Conservation (phyloP, 2,113 vertebrate genomes). For the Sinosuthora webbiana region DNA sequence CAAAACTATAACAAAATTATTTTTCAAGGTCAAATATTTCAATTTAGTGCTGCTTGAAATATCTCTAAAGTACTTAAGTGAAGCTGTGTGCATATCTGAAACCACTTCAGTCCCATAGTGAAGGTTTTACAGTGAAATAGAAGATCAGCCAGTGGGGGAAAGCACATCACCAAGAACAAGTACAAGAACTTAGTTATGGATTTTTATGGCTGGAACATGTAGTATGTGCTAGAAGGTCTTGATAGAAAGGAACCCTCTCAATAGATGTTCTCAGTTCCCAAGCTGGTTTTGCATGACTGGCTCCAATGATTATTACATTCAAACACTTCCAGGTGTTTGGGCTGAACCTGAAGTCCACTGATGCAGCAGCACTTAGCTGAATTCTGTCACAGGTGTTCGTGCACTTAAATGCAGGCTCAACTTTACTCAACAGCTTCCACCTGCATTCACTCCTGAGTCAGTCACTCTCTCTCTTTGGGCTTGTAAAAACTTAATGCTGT, state of each 20-base stretch:
- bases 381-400: not conserved
- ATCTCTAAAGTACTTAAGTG: not conserved
- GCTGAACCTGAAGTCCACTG: not conserved
- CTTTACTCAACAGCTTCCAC: not conserved
- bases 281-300: not conserved
- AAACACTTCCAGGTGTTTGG: not conserved
- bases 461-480: not conserved
- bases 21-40: not conserved
- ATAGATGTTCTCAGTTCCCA: not conserved
- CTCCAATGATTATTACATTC: not conserved
- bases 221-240: not conserved
- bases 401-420: not conserved
- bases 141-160: not conserved
- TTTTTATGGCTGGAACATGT: not conserved
- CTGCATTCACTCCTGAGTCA: not conserved
- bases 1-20: not conserved
- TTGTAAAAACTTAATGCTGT: not conserved
- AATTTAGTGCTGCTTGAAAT: not conserved
- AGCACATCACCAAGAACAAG: not conserved
- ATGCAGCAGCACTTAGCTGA: not conserved
- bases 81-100: not conserved
- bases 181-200: not conserved
- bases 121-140: not conserved
- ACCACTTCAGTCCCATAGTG: not conserved
- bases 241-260: not conserved